These are phyloP conservation scores for Cremastinae sp. DNA, from an alignment of 2,888 invertebrate genomes.

Conservation along the genomic window DNA sequence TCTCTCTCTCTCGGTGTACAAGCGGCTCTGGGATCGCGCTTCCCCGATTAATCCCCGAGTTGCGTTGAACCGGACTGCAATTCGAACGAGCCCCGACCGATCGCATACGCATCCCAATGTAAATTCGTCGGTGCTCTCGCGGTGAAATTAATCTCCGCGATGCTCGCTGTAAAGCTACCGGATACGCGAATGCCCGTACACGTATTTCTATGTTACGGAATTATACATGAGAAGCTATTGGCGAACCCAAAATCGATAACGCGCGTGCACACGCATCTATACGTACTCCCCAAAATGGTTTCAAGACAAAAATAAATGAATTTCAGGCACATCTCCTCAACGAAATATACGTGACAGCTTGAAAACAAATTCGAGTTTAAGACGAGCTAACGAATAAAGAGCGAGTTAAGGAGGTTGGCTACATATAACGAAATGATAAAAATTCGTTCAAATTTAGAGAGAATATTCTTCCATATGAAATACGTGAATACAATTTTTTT, in stretches of 20 bases:
- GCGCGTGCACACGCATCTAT: constrained; percentile 23
- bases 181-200: constrained; percentile 3
- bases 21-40: constrained; percentile 34
- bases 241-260: constrained; percentile 54
- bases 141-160: constrained; percentile 61
- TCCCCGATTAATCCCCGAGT: constrained; percentile 59
- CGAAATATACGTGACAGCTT: no score
- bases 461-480: no score
- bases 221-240: constrained; percentile 44
- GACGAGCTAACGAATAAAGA: no score
- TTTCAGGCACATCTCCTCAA: no score
- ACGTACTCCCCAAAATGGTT: constrained; percentile 20
- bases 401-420: no score
- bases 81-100: constrained; percentile 41
- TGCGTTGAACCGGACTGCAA: constrained; percentile 43
- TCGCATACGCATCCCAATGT: constrained; percentile 52
- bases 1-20: constrained; percentile 34
- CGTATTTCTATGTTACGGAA: neutral
- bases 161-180: constrained; percentile 52
- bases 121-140: constrained; percentile 47
- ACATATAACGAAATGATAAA: no score
- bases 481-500: no score
- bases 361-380: no score
- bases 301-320: constrained; percentile 29
- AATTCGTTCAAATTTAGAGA: no score